phyloP scores from a whole-genome alignment of 2,113 vertebrate genomes.

The Uria aalge region DNA sequence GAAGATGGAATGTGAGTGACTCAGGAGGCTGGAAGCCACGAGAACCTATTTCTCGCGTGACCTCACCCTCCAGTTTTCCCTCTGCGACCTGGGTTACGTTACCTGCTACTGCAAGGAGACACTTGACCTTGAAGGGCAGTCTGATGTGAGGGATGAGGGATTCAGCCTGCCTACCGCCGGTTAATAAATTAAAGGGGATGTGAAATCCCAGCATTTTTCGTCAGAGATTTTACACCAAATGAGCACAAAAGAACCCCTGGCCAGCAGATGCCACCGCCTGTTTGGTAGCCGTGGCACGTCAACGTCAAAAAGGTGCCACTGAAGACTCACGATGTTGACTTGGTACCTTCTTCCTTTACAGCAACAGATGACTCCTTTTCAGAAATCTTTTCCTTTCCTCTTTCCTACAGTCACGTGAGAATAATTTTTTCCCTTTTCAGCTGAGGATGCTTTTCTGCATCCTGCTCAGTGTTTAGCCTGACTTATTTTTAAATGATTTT shows the following conservation, averaged over 20 bases:
- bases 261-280: background rate
- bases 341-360: background rate
- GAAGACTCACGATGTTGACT: background rate
- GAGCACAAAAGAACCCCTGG: background rate
- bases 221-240: background rate
- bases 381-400: background rate
- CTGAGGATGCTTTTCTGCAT: background rate
- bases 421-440: background rate
- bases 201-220: background rate
- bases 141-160: background rate
- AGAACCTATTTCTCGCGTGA: background rate
- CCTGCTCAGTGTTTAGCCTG: background rate
- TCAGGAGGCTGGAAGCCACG: background rate
- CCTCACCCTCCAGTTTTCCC: background rate
- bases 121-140: background rate
- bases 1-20: background rate
- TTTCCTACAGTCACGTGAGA: background rate
- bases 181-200: background rate
- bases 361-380: background rate
- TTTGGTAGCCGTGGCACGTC: background rate
- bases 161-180: fast-evolving
- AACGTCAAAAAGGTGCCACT: background rate
- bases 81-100: background rate
- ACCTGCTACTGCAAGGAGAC: background rate
- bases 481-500: background rate